phyloP scores from a whole-genome alignment of 2,113 vertebrate species.

The Miniopterus natalensis region DNA sequence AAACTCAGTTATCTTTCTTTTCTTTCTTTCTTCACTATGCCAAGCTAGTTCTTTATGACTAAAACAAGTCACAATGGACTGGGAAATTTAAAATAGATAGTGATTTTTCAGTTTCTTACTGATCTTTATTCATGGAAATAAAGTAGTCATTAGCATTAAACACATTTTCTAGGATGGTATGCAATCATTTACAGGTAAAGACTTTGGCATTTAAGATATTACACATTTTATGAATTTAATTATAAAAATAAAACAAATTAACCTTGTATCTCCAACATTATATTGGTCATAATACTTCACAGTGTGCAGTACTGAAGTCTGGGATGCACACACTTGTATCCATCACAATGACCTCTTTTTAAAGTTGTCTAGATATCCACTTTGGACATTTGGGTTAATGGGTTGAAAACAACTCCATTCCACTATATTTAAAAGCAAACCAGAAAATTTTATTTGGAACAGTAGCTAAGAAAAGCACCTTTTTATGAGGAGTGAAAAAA shows the following conservation, averaged over 20 bases:
- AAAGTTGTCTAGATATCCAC: neutral
- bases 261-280: constrained; percentile 21
- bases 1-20: constrained; percentile 55
- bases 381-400: neutral
- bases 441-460: constrained; percentile 48
- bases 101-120: constrained; percentile 69
- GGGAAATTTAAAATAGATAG: constrained; percentile 21
- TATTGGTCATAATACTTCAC: neutral
- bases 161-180: constrained; percentile 51
- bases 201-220: constrained; percentile 60
- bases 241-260: constrained; percentile 49
- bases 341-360: neutral
- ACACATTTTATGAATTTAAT: constrained; percentile 59
- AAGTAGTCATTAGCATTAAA: constrained; percentile 16
- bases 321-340: neutral
- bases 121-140: constrained; percentile 63
- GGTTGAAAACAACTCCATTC: constrained; percentile 31
- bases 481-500: constrained; percentile 15
- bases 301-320: neutral
- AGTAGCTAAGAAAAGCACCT: constrained; percentile 11
- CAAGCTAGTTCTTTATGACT: constrained; percentile 53
- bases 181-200: constrained; percentile 48
- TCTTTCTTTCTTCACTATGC: constrained; percentile 40
- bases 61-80: constrained; percentile 37
- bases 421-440: constrained; percentile 30